These are phyloP conservation scores for Nemotelus nigrinus DNA, from an alignment of 2,888 invertebrate species.

Conservation along the genomic window DNA sequence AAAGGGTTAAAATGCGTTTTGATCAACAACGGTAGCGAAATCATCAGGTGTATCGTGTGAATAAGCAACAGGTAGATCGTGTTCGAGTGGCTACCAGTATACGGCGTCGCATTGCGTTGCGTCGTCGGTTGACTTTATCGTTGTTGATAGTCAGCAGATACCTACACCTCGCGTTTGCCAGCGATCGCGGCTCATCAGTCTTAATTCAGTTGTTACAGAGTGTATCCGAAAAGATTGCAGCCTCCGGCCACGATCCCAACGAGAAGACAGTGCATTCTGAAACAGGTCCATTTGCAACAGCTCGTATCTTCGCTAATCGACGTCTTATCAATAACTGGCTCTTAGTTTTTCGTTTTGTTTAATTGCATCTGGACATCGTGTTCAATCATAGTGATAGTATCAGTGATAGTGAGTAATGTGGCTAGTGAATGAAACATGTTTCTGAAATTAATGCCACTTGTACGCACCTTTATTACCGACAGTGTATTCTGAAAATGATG, in stretches of 20 bases:
- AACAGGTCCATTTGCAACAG: neutral
- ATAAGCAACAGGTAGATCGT: constrained; percentile 20
- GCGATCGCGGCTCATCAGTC: constrained; percentile 38
- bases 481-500: neutral
- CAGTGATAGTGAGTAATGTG: neutral
- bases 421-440: neutral
- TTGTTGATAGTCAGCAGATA: constrained; percentile 26
- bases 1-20: constrained; percentile 2
- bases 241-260: constrained; percentile 1
- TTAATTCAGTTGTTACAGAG: constrained; percentile 38
- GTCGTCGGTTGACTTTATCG: neutral
- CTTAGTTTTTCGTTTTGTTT: neutral
- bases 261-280: neutral
- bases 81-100: constrained; percentile 10
- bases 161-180: neutral
- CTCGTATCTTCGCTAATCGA: neutral
- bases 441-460: neutral
- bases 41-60: constrained; percentile 12
- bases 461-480: neutral
- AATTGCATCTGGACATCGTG: neutral
- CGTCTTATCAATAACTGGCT: neutral
- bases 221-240: constrained; percentile 22
- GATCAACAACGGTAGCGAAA: neutral
- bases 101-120: constrained; percentile 10
- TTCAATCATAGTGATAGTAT: neutral